Evolutionary conservation across 2,888 invertebrate genomes (phyloP).

Genomic region (Trichopria drosophilae): DNA sequence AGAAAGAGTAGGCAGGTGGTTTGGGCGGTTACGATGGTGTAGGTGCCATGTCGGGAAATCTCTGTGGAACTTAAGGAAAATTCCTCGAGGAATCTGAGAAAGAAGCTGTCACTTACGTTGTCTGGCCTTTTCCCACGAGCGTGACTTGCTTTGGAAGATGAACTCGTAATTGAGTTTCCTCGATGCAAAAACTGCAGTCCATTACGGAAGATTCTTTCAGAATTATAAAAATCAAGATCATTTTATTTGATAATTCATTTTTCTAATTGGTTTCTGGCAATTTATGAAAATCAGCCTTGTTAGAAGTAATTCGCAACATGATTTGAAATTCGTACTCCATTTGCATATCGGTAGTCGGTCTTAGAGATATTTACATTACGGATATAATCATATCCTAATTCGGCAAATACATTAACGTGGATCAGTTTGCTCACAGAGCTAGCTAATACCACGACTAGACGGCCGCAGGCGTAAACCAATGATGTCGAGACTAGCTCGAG

Average conservation of each 20-base stretch:
- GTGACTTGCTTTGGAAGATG: slow-evolving; percentile 10
- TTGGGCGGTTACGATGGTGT: slow-evolving; percentile 1
- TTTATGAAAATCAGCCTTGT: too few relatives aligned
- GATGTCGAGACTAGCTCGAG: slow-evolving; percentile 39
- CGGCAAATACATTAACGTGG: too few relatives aligned
- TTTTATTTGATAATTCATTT: too few relatives aligned
- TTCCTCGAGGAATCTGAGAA: slow-evolving; percentile 7
- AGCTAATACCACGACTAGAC: slow-evolving; percentile 12
- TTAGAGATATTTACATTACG: too few relatives aligned
- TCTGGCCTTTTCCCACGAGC: slow-evolving; percentile 7
- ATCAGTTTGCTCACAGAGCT: slow-evolving; percentile 11
- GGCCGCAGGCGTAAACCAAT: slow-evolving; percentile 13
- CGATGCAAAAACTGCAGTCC: slow-evolving; percentile 31
- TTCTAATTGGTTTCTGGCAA: too few relatives aligned
- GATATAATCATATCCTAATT: too few relatives aligned
- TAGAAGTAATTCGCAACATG: too few relatives aligned
- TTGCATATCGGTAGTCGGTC: too few relatives aligned
- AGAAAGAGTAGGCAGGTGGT: not conserved
- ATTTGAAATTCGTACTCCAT: too few relatives aligned
- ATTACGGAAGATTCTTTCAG: too few relatives aligned
- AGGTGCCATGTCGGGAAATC: slow-evolving; percentile 15
- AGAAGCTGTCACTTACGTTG: slow-evolving; percentile 14
- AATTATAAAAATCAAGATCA: too few relatives aligned
- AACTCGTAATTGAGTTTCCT: slow-evolving; percentile 36
- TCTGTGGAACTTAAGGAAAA: slow-evolving; percentile 12